Conservation (phyloP, 1,140 invertebrate genomes). For the Pseudoatta argentina region DNA sequence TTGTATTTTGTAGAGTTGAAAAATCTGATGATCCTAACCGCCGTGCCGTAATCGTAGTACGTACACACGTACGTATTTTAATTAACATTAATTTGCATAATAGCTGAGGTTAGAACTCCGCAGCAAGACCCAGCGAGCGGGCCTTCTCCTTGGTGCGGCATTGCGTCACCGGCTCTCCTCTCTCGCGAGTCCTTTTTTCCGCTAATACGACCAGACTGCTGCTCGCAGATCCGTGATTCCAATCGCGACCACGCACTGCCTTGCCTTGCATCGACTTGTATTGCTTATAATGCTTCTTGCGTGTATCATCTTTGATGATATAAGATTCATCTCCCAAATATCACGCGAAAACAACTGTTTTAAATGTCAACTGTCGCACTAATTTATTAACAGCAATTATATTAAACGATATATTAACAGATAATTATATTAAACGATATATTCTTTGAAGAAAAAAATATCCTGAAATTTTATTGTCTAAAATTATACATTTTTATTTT, state of each 20-base stretch:
- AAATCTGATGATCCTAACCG: conserved; percentile 17
- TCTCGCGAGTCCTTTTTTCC: conserved; percentile 22
- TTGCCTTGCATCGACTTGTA: conserved; percentile 1
- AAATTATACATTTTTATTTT: background rate
- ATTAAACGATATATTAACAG: background rate
- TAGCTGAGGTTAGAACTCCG: conserved; percentile 72
- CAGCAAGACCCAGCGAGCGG: conserved; percentile 57
- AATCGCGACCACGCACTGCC: conserved; percentile 30
- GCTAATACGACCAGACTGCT: conserved; percentile 28
- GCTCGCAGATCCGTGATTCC: conserved; percentile 36
- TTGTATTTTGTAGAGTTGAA: background rate
- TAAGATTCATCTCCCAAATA: background rate
- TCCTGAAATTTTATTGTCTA: background rate
- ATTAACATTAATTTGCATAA: conserved; percentile 84
- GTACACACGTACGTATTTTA: conserved; percentile 72
- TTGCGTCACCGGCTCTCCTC: conserved; percentile 66
- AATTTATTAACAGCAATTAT: background rate
- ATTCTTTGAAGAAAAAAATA: background rate
- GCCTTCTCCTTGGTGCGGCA: conserved; percentile 48
- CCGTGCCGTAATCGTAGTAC: background rate
- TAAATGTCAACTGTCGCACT: no score
- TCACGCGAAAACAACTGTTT: background rate
- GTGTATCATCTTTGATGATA: background rate
- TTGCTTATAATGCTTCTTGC: background rate
- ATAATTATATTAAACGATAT: no score